Evolutionary conservation across 1,140 invertebrate genomes (phyloP).

Genomic region (Battus philenor): DNA sequence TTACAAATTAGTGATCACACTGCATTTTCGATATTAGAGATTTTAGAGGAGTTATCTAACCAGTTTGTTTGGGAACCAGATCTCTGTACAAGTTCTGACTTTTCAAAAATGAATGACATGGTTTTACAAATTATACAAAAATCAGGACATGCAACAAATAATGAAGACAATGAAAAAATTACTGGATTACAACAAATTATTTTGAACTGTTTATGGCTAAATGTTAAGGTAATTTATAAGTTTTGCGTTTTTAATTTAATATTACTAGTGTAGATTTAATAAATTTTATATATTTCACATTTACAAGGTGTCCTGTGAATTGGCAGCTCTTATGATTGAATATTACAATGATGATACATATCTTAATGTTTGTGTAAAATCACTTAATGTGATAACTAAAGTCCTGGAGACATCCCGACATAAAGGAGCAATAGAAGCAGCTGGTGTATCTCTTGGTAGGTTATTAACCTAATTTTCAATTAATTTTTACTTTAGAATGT

Average conservation of each 20-base stretch:
- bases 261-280: conserved; percentile 2
- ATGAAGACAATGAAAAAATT: conserved; percentile 57
- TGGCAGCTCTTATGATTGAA: conserved; percentile 65
- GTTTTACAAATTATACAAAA: conserved; percentile 63
- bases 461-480: conserved; percentile 24
- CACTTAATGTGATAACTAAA: conserved; percentile 77
- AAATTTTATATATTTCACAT: conserved; percentile 21
- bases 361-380: conserved; percentile 58
- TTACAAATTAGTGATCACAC: conserved; percentile 26
- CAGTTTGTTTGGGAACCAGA: conserved; percentile 52
- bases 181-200: conserved; percentile 82
- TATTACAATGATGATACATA: conserved; percentile 40
- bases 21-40: conserved; percentile 39
- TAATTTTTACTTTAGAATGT: background rate
- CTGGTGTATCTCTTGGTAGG: conserved; percentile 77
- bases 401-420: conserved; percentile 85
- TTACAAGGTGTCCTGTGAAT: conserved; percentile 73
- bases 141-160: conserved; percentile 37
- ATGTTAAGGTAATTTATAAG: conserved; percentile 80
- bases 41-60: conserved; percentile 40
- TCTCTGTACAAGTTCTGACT: conserved; percentile 63
- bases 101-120: conserved; percentile 77
- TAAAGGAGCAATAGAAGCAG: conserved; percentile 88
- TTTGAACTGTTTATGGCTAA: conserved; percentile 86
- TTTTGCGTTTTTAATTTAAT: too few relatives aligned